Base-by-base conservation (phyloP, 1,140 invertebrate species). In the Chrysomallon squamiferum region DNA sequence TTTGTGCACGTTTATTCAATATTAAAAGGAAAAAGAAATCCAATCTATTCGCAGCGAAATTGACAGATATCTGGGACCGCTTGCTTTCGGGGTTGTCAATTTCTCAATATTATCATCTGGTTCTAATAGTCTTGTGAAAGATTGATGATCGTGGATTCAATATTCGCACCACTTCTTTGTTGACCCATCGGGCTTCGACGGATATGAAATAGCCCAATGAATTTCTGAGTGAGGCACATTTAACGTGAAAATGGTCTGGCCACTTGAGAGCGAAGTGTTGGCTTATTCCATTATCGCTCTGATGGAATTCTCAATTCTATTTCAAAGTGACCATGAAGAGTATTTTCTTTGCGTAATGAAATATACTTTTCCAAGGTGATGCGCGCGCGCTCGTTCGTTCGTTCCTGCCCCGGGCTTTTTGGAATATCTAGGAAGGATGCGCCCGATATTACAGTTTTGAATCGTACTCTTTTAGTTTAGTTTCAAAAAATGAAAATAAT, bases 261-360 rank as follows among this genome's bases (percentile, higher is more conserved):
- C 45, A 65, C 64, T 65, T 29, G 41, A 47, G 57, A 11, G 11
- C 22, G n/a, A 38, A 49, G 43, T 27, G 59, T 38, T 54, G 18
- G 50, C 33, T 20, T 57, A 60, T 66, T 52, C 59, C 52, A 66
- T 66, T 66, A 66, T 57, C 58, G 43, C 32, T 57, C 52, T 59
- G 64, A 66, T 66, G 64, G 59, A 66, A 54, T 66, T 66, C 64
- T 54, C 49, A 56, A 59, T 66, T 66, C 52, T 57, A 66, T 60
- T 57, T 66, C 64, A 59, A 66, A 66, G 64, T 41, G 59, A 54
- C 57, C 64, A 58, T 60, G 64, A 66, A 66, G 64, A 59, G 64
- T 66, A 66, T 66, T 66, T 66, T 66, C 47, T 57, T 60, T 59
- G 64, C 47, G 59, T 66, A 66, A 66, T 66, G 64, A 66, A 66